Conservation (phyloP, 2,888 invertebrate species). For the Nemapogon koenigi region DNA sequence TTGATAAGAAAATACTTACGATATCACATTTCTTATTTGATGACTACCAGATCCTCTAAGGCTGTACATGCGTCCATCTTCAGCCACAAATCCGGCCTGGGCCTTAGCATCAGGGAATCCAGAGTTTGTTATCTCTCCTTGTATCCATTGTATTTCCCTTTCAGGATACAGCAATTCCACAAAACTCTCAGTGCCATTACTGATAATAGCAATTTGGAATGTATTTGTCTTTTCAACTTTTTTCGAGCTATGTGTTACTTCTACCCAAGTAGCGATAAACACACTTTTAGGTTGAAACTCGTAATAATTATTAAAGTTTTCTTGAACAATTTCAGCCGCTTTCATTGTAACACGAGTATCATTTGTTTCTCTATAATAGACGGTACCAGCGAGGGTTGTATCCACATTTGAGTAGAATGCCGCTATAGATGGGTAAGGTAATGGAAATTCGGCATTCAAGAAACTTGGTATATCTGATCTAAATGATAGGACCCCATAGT, state of each 20-base stretch:
- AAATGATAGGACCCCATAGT: conserved; percentile 89
- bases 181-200: conserved; percentile 81
- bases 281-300: conserved; percentile 80
- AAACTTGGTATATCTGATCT: conserved; percentile 86
- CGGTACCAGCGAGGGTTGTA: conserved; percentile 72
- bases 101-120: conserved; percentile 88
- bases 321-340: conserved; percentile 74
- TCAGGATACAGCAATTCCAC: conserved; percentile 88
- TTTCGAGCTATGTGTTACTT: conserved; percentile 76
- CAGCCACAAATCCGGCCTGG: conserved; percentile 90
- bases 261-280: conserved; percentile 90
- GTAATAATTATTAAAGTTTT: conserved; percentile 73
- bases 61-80: conserved; percentile 77
- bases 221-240: conserved; percentile 82
- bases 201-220: conserved; percentile 75
- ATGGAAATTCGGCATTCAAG: conserved; percentile 86
- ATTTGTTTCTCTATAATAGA: conserved; percentile 76
- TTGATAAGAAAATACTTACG: conserved; percentile 54
- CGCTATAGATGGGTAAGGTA: conserved; percentile 88
- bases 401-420: conserved; percentile 93
- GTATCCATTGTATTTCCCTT: conserved; percentile 91
- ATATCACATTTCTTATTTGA: conserved; percentile 79
- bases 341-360: conserved; percentile 67
- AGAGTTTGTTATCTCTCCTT: conserved; percentile 77
- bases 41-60: conserved; percentile 92